Conservation (phyloP, 2,113 vertebrate genomes). For the Telmatochromis sp. region DNA sequence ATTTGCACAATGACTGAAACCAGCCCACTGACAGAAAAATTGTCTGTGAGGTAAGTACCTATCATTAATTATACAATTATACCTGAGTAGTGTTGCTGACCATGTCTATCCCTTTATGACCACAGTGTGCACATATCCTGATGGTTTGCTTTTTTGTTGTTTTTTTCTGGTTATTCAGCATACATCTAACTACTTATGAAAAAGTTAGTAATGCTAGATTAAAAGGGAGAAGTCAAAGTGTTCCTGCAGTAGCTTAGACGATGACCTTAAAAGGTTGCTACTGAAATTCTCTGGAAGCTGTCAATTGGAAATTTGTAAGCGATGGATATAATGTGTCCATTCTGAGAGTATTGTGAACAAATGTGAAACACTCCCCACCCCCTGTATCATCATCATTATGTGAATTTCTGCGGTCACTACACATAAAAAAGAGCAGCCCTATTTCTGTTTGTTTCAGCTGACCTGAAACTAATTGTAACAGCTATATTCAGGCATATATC, state of each 20-base stretch:
- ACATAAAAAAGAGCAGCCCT: constrained; percentile 16
- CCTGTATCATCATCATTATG: not conserved
- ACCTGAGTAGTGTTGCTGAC: not conserved
- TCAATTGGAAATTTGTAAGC: not conserved
- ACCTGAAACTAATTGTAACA: constrained; percentile 44
- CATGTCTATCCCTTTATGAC: not conserved
- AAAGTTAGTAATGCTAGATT: not conserved
- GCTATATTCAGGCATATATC: not conserved
- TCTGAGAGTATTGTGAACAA: not conserved
- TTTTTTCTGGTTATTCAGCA: not conserved
- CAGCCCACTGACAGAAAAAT: not conserved
- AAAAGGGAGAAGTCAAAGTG: not conserved
- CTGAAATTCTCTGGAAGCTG: not conserved
- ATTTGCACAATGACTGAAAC: not conserved
- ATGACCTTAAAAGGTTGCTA: not conserved
- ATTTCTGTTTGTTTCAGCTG: constrained; percentile 37
- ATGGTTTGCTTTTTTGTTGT: not conserved
- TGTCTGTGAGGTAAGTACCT: not conserved
- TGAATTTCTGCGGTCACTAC: constrained; percentile 6
- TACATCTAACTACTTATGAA: not conserved
- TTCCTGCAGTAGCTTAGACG: not conserved
- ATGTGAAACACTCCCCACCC: not conserved
- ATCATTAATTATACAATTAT: not conserved
- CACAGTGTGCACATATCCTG: not conserved
- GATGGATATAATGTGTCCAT: not conserved